These are phyloP conservation scores for Drosophila suboccidentalis DNA, from an alignment of 2,888 invertebrate genomes.

Conservation along the genomic window DNA sequence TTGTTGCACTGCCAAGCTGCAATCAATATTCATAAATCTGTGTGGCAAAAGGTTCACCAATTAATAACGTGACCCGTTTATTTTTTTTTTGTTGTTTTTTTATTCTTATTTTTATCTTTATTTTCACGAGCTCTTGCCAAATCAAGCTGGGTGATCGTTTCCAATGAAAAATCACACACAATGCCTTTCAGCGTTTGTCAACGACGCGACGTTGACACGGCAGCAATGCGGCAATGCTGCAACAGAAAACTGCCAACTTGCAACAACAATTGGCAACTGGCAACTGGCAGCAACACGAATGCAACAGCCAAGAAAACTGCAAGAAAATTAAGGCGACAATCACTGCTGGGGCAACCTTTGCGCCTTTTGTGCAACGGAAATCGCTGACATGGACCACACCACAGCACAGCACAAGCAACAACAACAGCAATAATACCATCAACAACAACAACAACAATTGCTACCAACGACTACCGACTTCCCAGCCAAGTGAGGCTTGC, in stretches of 20 bases:
- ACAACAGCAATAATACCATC: not conserved
- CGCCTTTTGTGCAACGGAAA: constrained; percentile 82
- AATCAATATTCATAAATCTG: constrained; percentile 82
- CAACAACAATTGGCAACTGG: constrained; percentile 6
- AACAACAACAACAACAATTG: constrained; percentile 27
- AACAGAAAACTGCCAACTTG: constrained; percentile 28
- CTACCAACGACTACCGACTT: constrained; percentile 14
- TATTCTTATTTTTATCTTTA: constrained; percentile 11
- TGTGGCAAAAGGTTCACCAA: constrained; percentile 75
- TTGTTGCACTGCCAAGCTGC: constrained; percentile 70
- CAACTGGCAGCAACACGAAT: constrained; percentile 66
- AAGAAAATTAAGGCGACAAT: constrained; percentile 80
- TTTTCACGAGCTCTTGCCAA: constrained; percentile 27
- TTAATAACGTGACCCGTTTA: constrained; percentile 82
- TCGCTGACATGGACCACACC: constrained; percentile 84
- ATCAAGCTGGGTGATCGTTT: constrained; percentile 82
- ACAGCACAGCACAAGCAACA: constrained; percentile 52
- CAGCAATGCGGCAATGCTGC: constrained; percentile 33
- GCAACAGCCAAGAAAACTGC: constrained; percentile 75
- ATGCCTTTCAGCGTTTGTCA: constrained; percentile 80
- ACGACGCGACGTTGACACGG: constrained; percentile 62
- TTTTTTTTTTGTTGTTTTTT: constrained; percentile 38
- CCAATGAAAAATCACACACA: constrained; percentile 80
- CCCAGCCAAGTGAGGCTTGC: constrained; percentile 71
- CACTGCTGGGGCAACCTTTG: constrained; percentile 77